Evolutionary conservation across 1,140 invertebrate species (phyloP).

Genomic region (Pentalonia nigronervosa): DNA sequence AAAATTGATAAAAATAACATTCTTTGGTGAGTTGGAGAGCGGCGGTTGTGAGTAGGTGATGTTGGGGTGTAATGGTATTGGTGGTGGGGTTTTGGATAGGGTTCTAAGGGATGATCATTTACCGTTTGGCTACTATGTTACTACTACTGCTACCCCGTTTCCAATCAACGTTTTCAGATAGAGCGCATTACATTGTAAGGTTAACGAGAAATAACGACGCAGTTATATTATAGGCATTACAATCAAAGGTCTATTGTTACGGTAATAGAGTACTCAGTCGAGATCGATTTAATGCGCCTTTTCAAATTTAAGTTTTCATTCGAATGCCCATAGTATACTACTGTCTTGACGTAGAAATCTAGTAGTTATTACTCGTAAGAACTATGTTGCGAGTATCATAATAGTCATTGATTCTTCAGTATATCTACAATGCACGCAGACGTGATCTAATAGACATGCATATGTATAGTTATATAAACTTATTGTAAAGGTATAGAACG

Average conservation of each 20-base stretch:
- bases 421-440: not conserved
- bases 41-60: not conserved
- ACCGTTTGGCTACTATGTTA: not conserved
- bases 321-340: not conserved
- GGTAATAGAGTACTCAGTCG: conserved; percentile 18
- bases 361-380: conserved; percentile 36
- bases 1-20: conserved; percentile 54
- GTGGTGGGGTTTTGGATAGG: not conserved
- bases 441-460: not conserved
- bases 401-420: not conserved
- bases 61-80: not conserved
- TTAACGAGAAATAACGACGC: conserved; percentile 55
- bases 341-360: conserved; percentile 31
- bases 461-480: not conserved
- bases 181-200: conserved; percentile 16
- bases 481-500: not conserved
- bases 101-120: not conserved
- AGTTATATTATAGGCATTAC: conserved; percentile 36
- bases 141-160: not conserved
- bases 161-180: conserved; percentile 51
- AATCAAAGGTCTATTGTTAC: conserved; percentile 27
- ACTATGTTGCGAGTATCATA: not conserved
- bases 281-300: conserved; percentile 34
- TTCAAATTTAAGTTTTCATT: conserved; percentile 34
- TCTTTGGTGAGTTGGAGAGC: not conserved